Evolutionary conservation across 1,140 invertebrate genomes (phyloP), one percentile per base, ranked within the genome.

Genomic region (Berghia stephanieae): DNA sequence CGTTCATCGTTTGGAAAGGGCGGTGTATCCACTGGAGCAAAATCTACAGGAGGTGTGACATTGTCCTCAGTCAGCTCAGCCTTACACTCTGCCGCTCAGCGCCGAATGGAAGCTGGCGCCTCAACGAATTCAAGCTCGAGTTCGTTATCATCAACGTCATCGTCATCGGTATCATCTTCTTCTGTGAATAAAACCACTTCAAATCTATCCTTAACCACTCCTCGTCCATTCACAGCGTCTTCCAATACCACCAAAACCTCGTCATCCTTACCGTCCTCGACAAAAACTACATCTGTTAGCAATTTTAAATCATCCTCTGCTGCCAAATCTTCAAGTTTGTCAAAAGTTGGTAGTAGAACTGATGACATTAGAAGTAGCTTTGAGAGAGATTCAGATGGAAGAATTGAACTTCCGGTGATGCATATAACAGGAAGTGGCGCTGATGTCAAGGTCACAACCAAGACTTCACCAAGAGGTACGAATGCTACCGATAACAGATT

Each of bases 21-120:
- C 13, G n/a, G 1, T 72, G 34, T 55, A 13, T 44, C 68, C 52
- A 52, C 70, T 36, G 21, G 68, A 44, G 34, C 42, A 16, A 72
- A 72, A 63, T 40, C 40, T 16, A 67, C 74, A 3, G 46, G 60
- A 42, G 38, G 24, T 57, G 43, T 76, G 27, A 46, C 60, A 1
- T 10, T 76, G 16, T 76, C 74, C n/a, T 66, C 60, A 4, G n/a
- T 76, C 38, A 68, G 43, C 38, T 76, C 63, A 43, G 67, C 74
- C 34, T 34, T 76, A 3, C 74, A 76, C n/a, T 60, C 74, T 49
- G 60, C 74, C 13, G 74, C 74, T 24, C 74, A 76, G 42, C 44
- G 74, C n/a, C n/a, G n/a, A n/a, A n/a, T n/a, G n/a, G n/a, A n/a
- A n/a, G n/a, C n/a, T n/a, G n/a, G n/a, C n/a, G n/a, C n/a, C n/a